These are phyloP conservation scores for Alviniconcha marisindica DNA, from an alignment of 1,140 invertebrate genomes.

Conservation along the genomic window DNA sequence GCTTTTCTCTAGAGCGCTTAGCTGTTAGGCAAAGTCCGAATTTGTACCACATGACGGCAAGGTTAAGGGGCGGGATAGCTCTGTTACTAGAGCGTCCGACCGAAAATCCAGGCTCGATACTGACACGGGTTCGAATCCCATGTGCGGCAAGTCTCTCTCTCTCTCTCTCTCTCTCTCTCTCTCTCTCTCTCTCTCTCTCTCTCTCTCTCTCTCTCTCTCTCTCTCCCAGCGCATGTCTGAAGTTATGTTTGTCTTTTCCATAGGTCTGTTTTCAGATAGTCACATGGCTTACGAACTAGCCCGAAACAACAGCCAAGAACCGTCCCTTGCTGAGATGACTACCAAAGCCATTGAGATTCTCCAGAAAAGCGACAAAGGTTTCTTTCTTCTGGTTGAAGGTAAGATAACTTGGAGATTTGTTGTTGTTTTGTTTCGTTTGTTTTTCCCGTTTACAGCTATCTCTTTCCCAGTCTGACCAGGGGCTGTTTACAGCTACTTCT, in stretches of 20 bases:
- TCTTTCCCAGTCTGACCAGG: too few species aligned
- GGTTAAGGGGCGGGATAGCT: too few species aligned
- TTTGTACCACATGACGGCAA: too few species aligned
- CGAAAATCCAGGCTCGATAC: too few species aligned
- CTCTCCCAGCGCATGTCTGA: too few species aligned
- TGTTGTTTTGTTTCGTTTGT: not conserved
- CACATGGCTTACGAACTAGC: constrained; percentile 87
- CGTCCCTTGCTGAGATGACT: constrained; percentile 90
- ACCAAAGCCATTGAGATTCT: constrained; percentile 90
- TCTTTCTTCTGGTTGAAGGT: constrained; percentile 94
- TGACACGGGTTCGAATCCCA: too few species aligned
- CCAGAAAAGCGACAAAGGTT: constrained; percentile 85
- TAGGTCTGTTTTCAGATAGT: constrained; percentile 83
- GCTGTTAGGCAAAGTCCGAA: too few species aligned
- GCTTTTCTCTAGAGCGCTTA: too few species aligned
- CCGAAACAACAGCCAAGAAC: constrained; percentile 76
- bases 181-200: not conserved
- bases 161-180: not conserved
- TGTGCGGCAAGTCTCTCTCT: too few species aligned
- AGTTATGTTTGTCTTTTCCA: not conserved
- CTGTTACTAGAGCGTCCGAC: too few species aligned
- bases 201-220: not conserved
- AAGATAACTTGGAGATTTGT: not conserved
- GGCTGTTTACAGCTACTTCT: too few species aligned
- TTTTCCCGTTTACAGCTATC: too few species aligned